Percentiles rank a stretch among this genome's conserved stretches.
Conservation (phyloP, 2,888 invertebrate species). For the Antheraea yamamai region DNA sequence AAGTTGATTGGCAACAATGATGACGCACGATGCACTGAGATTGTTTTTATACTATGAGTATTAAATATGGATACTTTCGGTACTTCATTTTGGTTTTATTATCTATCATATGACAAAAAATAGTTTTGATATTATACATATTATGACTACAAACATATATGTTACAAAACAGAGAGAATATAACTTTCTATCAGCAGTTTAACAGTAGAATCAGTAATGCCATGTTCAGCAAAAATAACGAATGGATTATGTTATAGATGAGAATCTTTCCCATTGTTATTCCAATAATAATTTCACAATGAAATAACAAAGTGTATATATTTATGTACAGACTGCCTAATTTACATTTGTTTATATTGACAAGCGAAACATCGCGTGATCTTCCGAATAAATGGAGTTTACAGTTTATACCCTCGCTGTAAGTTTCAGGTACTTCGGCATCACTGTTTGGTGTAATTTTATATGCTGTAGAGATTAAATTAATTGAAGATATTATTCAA, state of each 20-base stretch:
- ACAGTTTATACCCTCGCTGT: slow-evolving; percentile 59
- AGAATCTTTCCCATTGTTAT: background rate
- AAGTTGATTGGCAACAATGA: too few relatives aligned
- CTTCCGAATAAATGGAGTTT: slow-evolving; percentile 57
- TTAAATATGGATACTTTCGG: too few relatives aligned
- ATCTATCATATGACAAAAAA: too few relatives aligned
- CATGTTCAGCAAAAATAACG: too few relatives aligned
- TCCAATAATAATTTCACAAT: background rate
- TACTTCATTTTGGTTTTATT: too few relatives aligned
- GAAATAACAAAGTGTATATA: background rate
- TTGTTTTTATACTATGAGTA: too few relatives aligned
- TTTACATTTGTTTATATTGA: slow-evolving; percentile 5
- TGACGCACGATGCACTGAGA: too few relatives aligned
- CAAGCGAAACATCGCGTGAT: slow-evolving; percentile 64
- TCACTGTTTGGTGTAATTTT: slow-evolving; percentile 28
- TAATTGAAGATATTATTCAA: background rate
- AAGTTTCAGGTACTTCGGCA: slow-evolving; percentile 52
- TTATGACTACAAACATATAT: too few relatives aligned
- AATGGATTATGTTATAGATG: background rate
- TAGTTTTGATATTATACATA: too few relatives aligned
- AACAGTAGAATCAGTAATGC: too few relatives aligned
- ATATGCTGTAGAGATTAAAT: slow-evolving; percentile 1
- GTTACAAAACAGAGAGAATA: too few relatives aligned
- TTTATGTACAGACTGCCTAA: background rate
- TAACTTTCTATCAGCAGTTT: too few relatives aligned